Base-by-base conservation (phyloP, 1,140 invertebrate species). In the Phortica variegata region DNA sequence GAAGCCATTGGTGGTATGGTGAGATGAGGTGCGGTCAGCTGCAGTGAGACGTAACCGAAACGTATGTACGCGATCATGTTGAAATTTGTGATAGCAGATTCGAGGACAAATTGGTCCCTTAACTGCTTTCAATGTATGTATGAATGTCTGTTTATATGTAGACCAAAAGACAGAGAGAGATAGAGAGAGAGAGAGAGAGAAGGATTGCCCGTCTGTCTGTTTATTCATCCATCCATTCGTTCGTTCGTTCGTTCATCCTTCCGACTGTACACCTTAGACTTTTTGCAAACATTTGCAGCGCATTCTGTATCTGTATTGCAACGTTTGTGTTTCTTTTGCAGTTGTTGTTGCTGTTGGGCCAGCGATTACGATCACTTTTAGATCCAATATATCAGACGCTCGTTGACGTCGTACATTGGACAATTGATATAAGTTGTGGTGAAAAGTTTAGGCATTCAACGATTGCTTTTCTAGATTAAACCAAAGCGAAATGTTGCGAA, bases 341-440 rank as follows among this genome's bases (percentile, higher is more conserved):
- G 42, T 37, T 20, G 43, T 37, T 23, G 44, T 48, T 56, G 34
- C 19, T 26, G 23, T 26, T 26, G 23, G 42, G 43, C 43, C 59
- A 55, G 61, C 68, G 68, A 72, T 72, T 72, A 72, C 62, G 68
- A 72, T 72, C 68, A 72, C 60, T 61, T 68, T 68, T 72, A 72
- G 68, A 72, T 72, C 68, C 68, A 72, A 72, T 72, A 72, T 72
- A 72, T 72, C 68, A 72, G 68, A 50, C 58, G 65, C 59, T 58
- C 63, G 68, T 68, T 72, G 68, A 72, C 68, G 68, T 53, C 51
- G 63, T 68, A 72, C 68, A 72, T 72, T 72, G 68, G 68, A 68
- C 68, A 72, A 72, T 72, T 72, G 68, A 72, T 72, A 72, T 72
- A 72, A 72, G 68, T 72, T 72, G 66, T 71, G 66, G 66, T 71